Evolutionary conservation across 2,888 invertebrate genomes (phyloP), one percentile per base, ranked within the genome.

Genomic region (Yponomeuta plumbellus): DNA sequence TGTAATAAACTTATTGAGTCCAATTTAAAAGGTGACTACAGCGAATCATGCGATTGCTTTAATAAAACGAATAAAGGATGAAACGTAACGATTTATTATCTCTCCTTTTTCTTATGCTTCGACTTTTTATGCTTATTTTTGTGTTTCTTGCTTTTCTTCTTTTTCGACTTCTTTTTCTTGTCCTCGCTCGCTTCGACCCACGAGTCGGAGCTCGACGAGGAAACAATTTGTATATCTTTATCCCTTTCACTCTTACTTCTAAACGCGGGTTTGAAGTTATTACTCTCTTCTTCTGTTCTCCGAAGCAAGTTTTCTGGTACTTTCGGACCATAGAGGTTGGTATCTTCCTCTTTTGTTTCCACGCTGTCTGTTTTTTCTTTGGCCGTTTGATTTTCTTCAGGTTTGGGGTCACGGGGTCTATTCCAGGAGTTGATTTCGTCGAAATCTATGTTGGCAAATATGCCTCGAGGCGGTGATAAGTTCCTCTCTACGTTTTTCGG

Each of bases 401-500:
- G 40, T 68, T 72, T 70, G 26, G 23, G 40, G 23, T 20, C 65
- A 71, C 74, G 81, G 76, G 74, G 81, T 76, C 84, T 79, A 68
- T 76, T 81, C 90, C 91, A 91, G 3, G 92, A 87, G 69, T 92
- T 89, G 0, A 94, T 75, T 76, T 89, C 91, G 70, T 94, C 93
- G 21, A 94, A 91, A 79, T 94, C 92, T 67, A 94, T 84, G 73
- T 94, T 93, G 0, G 94, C 94, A 72, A 95, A 95, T 65, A 95
- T 94, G 0, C 95, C 95, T 69, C 94, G 86, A 0, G 95, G 94
- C 0, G 95, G 95, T 0, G 95, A 95, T 10, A 88, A 91, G 70
- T 95, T 95, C 62, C 94, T 88, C 70, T 93, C 88, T 0, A 91
- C 70, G 77, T 94, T 95, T 26, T 87, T 82, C 1, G 92, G 92